phyloP scores from a whole-genome alignment of 2,797 vertebrate species.

The Thripadectes ignobilis region DNA sequence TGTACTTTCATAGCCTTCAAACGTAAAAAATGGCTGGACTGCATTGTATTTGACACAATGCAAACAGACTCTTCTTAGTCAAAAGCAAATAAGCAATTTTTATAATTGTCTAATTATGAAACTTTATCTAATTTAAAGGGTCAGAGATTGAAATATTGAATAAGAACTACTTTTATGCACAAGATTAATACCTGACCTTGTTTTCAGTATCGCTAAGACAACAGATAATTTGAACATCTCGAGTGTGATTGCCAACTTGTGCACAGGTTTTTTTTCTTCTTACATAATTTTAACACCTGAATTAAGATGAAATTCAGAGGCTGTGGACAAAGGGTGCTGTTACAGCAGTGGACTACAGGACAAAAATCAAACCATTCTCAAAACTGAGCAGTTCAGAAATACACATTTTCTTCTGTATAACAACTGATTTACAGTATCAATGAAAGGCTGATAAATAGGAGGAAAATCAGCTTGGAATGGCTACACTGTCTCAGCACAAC shows the following conservation, averaged over 20 bases:
- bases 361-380: background rate
- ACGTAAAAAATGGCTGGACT: background rate
- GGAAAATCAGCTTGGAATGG: background rate
- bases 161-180: background rate
- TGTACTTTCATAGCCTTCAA: background rate
- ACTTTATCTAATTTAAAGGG: background rate
- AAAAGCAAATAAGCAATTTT: background rate
- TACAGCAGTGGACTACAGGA: background rate
- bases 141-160: background rate
- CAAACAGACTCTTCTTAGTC: background rate
- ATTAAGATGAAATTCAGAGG: background rate
- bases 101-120: background rate
- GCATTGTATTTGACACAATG: background rate
- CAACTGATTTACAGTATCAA: background rate
- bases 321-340: background rate
- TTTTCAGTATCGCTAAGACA: background rate
- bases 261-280: background rate
- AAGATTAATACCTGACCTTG: background rate
- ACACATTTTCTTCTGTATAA: background rate
- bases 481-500: background rate
- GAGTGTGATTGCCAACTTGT: background rate
- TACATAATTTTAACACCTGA: background rate
- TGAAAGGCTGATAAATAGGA: background rate
- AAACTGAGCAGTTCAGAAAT: background rate
- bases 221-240: background rate